phyloP scores from a whole-genome alignment of 2,113 vertebrate genomes.

The Bothrops jararaca region DNA sequence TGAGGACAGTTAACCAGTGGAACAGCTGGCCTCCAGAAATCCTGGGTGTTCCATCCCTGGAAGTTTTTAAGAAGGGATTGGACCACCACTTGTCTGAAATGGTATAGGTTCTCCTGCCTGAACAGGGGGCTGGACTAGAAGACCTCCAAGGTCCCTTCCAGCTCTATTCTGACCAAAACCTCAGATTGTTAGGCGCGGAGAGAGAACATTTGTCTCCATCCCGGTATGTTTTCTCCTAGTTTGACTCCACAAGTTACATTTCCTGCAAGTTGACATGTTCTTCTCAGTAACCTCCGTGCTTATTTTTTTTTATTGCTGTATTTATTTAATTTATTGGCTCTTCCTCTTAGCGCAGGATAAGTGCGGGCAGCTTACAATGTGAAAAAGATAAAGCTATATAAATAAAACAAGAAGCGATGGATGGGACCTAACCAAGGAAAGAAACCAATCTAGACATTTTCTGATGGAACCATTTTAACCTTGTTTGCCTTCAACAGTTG shows the following conservation, averaged over 20 bases:
- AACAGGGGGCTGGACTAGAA: background rate
- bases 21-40: no score
- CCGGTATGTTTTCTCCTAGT: background rate
- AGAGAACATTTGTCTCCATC: background rate
- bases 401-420: background rate
- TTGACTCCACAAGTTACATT: background rate
- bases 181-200: background rate
- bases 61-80: no score
- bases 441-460: background rate
- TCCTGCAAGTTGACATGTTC: background rate
- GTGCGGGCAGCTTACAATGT: background rate
- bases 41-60: no score
- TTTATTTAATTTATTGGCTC: background rate
- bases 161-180: background rate
- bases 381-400: background rate
- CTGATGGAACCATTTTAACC: no score
- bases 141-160: background rate
- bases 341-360: background rate
- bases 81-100: no score
- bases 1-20: no score
- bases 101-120: no score
- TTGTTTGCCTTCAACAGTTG: no score
- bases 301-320: background rate
- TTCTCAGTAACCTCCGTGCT: background rate
- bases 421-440: background rate